Percentiles rank a stretch among this genome's conserved stretches.
Conservation (phyloP, 2,888 invertebrate species). For the Tipula vernalis region DNA sequence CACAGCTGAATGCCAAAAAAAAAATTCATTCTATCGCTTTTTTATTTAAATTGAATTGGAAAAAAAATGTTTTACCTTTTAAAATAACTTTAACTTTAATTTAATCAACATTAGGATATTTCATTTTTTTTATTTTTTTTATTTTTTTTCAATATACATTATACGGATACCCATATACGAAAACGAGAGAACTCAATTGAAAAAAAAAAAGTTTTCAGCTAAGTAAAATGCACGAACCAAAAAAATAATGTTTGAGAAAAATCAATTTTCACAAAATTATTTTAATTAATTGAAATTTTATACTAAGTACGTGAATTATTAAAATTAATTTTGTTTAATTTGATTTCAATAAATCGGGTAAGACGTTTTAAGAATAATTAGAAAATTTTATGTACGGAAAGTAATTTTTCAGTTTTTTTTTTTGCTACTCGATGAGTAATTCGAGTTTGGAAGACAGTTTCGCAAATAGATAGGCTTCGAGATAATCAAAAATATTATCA, state of each 20-base stretch:
- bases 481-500: background rate
- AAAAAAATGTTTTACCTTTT: background rate
- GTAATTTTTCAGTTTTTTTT: background rate
- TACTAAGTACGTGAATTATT: background rate
- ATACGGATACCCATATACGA: background rate
- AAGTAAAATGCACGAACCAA: background rate
- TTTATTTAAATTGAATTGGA: background rate
- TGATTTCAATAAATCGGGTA: background rate
- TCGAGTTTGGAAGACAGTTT: background rate
- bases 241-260: background rate
- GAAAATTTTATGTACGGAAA: background rate
- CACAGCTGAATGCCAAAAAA: background rate
- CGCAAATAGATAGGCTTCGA: background rate
- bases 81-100: background rate
- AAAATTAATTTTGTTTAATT: background rate
- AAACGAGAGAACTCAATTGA: background rate
- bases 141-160: background rate
- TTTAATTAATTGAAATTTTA: background rate
- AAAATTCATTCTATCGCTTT: background rate
- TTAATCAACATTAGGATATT: background rate
- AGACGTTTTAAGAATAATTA: background rate
- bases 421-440: background rate
- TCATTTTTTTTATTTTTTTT: background rate
- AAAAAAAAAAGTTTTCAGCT: background rate
- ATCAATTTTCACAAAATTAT: background rate